These are phyloP conservation scores for Suillia variegata DNA, from an alignment of 2,888 invertebrate genomes.

Conservation along the genomic window DNA sequence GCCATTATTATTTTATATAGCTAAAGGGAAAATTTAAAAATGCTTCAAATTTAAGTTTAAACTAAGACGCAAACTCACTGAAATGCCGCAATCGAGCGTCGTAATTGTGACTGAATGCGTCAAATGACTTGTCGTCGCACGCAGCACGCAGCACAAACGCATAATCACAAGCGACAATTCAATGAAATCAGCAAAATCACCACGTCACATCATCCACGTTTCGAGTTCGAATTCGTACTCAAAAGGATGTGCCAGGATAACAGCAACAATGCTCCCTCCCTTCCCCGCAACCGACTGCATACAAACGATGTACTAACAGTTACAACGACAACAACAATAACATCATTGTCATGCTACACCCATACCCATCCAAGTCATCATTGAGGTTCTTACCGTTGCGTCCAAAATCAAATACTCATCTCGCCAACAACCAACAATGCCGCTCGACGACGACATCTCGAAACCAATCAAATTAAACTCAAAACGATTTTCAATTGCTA, in stretches of 20 bases:
- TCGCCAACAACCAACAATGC: too few relatives aligned
- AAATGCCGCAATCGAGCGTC: too few relatives aligned
- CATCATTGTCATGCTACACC: conserved; percentile 6
- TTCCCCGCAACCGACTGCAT: not conserved
- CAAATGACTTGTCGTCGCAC: too few relatives aligned
- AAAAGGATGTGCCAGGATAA: not conserved
- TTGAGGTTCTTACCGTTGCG: too few relatives aligned
- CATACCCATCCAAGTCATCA: not conserved
- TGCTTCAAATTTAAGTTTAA: too few relatives aligned
- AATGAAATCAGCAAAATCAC: not conserved
- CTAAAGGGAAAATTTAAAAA: too few relatives aligned
- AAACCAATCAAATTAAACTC: conserved; percentile 51
- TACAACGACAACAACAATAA: not conserved
- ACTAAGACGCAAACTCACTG: too few relatives aligned
- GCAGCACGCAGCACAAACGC: too few relatives aligned
- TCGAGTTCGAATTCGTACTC: too few relatives aligned
- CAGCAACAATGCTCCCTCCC: not conserved
- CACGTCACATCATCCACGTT: not conserved
- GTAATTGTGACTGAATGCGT: too few relatives aligned
- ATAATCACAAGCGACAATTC: not conserved
- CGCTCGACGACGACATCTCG: conserved; percentile 9
- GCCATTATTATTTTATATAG: too few relatives aligned
- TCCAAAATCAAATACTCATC: too few relatives aligned
- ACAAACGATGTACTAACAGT: not conserved
- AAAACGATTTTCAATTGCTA: conserved; percentile 49